Percentiles rank a stretch among this genome's conserved stretches.
Evolutionary conservation across 1,140 invertebrate genomes (phyloP).

Genomic region (Palaemon carinicauda): DNA sequence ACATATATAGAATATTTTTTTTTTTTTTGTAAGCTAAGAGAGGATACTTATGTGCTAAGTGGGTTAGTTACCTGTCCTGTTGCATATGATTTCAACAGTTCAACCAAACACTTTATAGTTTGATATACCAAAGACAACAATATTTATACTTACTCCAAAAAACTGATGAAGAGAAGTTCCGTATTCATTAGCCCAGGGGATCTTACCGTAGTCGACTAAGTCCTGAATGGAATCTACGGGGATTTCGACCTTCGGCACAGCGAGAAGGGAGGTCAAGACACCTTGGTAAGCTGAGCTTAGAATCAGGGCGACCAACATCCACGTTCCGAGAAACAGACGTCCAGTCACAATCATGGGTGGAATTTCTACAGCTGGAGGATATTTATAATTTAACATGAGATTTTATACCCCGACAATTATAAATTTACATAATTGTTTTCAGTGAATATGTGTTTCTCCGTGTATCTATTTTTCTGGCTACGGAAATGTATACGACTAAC

Average conservation of each 20-base stretch:
- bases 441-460: no score
- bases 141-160: neutral
- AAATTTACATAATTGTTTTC: no score
- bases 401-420: no score
- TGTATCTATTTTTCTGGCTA: no score
- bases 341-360: neutral
- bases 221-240: neutral
- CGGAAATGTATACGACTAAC: no score
- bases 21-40: no score
- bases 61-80: no score
- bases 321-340: neutral
- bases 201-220: neutral
- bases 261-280: neutral
- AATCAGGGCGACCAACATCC: neutral
- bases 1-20: no score
- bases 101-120: no score
- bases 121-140: no score
- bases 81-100: no score
- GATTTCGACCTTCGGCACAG: neutral
- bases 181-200: neutral
- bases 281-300: neutral
- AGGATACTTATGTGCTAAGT: no score
- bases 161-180: neutral
- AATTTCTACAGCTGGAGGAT: neutral
- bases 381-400: neutral